These are phyloP conservation scores for Myrmecophaga tridactyla DNA, from an alignment of 2,113 vertebrate species.

Conservation along the genomic window DNA sequence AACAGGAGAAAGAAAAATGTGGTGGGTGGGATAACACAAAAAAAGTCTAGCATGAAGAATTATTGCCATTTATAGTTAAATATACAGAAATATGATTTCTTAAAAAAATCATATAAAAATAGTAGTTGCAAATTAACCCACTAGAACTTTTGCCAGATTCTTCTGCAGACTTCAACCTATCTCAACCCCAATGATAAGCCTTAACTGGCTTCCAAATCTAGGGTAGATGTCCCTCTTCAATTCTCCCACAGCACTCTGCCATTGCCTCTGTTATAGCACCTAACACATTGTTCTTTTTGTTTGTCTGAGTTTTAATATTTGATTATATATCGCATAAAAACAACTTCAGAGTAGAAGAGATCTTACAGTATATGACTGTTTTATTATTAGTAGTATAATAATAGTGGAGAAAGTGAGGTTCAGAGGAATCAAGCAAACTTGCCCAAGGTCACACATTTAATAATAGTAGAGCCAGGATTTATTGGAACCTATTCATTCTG, in stretches of 20 bases:
- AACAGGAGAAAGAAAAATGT: slow-evolving; percentile 5
- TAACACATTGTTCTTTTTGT: not conserved
- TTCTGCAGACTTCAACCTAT: not conserved
- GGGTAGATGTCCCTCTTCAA: not conserved
- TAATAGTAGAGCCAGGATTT: not conserved
- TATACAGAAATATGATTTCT: not conserved
- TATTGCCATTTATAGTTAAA: not conserved
- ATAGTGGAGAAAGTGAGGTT: not conserved
- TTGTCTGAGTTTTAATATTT: not conserved
- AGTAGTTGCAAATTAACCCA: not conserved
- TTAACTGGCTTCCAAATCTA: not conserved
- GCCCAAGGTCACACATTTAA: not conserved
- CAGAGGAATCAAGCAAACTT: not conserved
- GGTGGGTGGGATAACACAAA: not conserved
- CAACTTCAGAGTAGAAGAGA: not conserved
- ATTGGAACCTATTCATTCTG: not conserved
- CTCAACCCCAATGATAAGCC: not conserved
- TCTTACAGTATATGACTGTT: not conserved
- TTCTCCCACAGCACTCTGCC: not conserved
- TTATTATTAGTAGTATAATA: not conserved
- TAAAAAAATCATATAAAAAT: not conserved
- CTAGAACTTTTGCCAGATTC: not conserved
- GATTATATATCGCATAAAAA: not conserved
- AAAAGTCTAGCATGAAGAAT: not conserved
- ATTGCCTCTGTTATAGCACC: not conserved